Base-by-base conservation (phyloP, 2,113 vertebrate species). In the Periophthalmus modestus region DNA sequence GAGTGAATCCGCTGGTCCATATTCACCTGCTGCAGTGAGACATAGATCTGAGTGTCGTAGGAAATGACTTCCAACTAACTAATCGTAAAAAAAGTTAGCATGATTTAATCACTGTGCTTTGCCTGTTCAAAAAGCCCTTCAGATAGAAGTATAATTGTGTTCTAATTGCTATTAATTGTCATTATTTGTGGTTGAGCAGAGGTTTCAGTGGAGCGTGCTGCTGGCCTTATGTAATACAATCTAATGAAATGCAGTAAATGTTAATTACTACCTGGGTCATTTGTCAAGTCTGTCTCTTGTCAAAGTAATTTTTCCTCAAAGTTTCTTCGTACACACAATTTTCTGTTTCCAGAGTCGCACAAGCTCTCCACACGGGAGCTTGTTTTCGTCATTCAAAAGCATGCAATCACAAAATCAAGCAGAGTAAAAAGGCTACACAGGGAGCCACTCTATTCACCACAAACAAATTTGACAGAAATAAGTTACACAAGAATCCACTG, bases 241-340 rank as follows among this genome's bases (percentile, higher is more conserved):
- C 73, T 21, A 84, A 84, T 75, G 48, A 77, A 82, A 79, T 79
- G 57, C 71, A 58, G 81, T 77, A 57, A 78, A 82, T 79, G 69
- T 73, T 85, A 76, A 85, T 85, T 84, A 80, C 68, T 70, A 59
- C n/a, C 9, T 15, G 73, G 80, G 69, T 86, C 76, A 79, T 52
- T 81, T 66, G 47, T 54, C 33, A 82, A 69, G 79, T 78, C 80
- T 52, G 63, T 72, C 46, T 54, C 58, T 80, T 73, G 67, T 47
- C 46, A 14, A 74, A 78, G 62, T 39, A 67, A 43, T 34, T 43
- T 69, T 76, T 79, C 68, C 61, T 21, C 18, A 1, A 28, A 28
- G 28, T 28, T 28, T 28, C 28, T 36, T n/a, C n/a, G 0, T 14
- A 58, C n/a, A n/a, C n/a, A n/a, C n/a, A 18, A 43, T 39, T 36